Evolutionary conservation across 2,888 invertebrate genomes (phyloP).

Genomic region (Plebejus anna): DNA sequence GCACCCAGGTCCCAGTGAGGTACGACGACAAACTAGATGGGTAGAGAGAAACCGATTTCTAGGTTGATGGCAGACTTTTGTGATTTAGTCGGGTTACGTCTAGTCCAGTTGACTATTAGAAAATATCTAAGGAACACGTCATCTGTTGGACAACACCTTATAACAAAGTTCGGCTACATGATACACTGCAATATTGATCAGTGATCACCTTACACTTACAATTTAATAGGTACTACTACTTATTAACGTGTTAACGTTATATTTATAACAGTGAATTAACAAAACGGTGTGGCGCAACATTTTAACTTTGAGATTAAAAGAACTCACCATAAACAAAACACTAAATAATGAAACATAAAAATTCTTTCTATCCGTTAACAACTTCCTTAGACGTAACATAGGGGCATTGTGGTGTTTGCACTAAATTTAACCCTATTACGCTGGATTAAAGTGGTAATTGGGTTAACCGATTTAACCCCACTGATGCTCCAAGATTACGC

Average conservation of each 20-base stretch:
- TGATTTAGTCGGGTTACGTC: too few species aligned
- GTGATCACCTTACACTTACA: too few species aligned
- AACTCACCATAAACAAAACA: conserved; percentile 53
- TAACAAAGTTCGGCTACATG: too few species aligned
- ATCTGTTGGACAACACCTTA: too few species aligned
- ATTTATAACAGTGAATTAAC: not conserved
- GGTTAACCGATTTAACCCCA: conserved; percentile 10
- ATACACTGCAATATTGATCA: too few species aligned
- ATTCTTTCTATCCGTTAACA: conserved; percentile 59
- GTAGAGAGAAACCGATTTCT: not conserved
- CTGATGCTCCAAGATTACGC: conserved; percentile 17
- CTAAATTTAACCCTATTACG: not conserved
- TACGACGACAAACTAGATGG: not conserved
- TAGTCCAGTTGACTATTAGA: too few species aligned
- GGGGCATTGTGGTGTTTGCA: conserved; percentile 45
- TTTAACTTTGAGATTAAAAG: conserved; percentile 21
- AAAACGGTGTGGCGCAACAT: conserved; percentile 31
- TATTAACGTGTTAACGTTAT: not conserved
- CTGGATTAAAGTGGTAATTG: conserved; percentile 3
- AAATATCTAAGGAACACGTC: too few species aligned
- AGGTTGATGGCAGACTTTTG: too few species aligned
- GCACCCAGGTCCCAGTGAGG: not conserved
- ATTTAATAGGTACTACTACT: too few species aligned
- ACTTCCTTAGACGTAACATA: conserved; percentile 58
- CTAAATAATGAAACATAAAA: conserved; percentile 69